Conservation (phyloP, 2,888 invertebrate genomes). For the Euproctis similis region DNA sequence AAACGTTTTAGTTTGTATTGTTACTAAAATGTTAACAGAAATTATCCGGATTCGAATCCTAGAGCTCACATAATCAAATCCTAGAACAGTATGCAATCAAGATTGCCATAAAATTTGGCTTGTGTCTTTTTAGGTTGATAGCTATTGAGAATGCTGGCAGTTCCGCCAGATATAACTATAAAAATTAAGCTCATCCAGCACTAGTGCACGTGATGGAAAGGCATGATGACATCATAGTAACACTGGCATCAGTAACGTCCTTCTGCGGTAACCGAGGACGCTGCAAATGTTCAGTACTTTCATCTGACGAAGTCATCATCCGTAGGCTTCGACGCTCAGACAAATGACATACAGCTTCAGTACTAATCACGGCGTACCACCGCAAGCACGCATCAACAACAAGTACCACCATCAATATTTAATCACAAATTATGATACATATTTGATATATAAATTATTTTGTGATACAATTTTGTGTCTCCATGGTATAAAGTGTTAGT, state of each 20-base stretch:
- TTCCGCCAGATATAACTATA: too few species aligned
- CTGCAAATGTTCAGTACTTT: constrained; percentile 26
- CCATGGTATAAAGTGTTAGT: constrained; percentile 52
- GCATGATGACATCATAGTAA: constrained; percentile 4
- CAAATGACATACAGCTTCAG: constrained; percentile 33
- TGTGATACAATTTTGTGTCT: constrained; percentile 44
- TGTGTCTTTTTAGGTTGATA: too few species aligned
- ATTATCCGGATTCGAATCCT: too few species aligned
- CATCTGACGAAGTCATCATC: constrained; percentile 24
- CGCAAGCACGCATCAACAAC: constrained; percentile 38
- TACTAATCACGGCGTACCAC: constrained; percentile 43
- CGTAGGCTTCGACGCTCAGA: constrained; percentile 45
- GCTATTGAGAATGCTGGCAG: not conserved
- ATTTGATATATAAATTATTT: constrained; percentile 3
- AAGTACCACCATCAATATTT: constrained; percentile 1
- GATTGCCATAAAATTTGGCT: too few species aligned
- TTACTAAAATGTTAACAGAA: too few species aligned
- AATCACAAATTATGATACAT: constrained; percentile 5
- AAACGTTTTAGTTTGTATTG: too few species aligned
- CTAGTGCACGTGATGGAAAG: not conserved
- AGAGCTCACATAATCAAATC: too few species aligned
- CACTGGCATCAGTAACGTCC: constrained; percentile 13
- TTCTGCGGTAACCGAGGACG: constrained; percentile 16
- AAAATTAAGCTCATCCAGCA: too few species aligned
- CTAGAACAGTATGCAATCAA: too few species aligned